Evolutionary conservation across 2,113 vertebrate species (phyloP), one percentile per base, ranked within the genome.

Genomic region (Illadopsis cleaveri): DNA sequence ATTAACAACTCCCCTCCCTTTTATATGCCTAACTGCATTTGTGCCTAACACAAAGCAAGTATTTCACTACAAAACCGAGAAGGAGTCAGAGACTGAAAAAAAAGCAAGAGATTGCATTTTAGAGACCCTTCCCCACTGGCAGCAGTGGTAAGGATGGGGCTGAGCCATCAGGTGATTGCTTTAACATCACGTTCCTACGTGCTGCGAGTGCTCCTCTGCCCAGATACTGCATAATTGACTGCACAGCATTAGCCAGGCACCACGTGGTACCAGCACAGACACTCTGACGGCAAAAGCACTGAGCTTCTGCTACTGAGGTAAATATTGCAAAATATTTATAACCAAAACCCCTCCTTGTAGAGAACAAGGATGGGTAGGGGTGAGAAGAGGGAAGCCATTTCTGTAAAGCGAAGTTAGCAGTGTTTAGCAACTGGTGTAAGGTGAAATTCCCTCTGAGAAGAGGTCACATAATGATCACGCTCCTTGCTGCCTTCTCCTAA

Each of bases 211-310:
- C 96, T 98, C 96, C 94, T 97, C 96, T 98, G 95, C 97, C 95
- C 87, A 65, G 97, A 97, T 96, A 98, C 69, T 72, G 96, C 96
- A 96, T 97, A 97, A 97, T 64, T 76, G 91, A 51, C 89, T 96
- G 76, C 94, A 93, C 19, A 25, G 90, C 95, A 71, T 92, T 76
- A 88, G 88, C 70, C 70, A 93, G 92, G 82, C 21, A 70, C 88
- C 97, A 97, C 9, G 85, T 97, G 97, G 73, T 82, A 20, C 2
- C 73, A 50, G 87, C 87, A 44, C 89, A 89, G 40, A 28, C 4
- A 51, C 48, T 65, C 53, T 58, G 84, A 78, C 11, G 0, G 65
- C 78, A 88, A 56, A 90, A 65, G 77, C 42, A 22, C 30, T 0
- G 3, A 51, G 54, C 58, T 21, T 85, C 51, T 82, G 57, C 30